These are phyloP conservation scores for Zosterops japonicus DNA, from an alignment of 2,113 vertebrate genomes.

Conservation along the genomic window DNA sequence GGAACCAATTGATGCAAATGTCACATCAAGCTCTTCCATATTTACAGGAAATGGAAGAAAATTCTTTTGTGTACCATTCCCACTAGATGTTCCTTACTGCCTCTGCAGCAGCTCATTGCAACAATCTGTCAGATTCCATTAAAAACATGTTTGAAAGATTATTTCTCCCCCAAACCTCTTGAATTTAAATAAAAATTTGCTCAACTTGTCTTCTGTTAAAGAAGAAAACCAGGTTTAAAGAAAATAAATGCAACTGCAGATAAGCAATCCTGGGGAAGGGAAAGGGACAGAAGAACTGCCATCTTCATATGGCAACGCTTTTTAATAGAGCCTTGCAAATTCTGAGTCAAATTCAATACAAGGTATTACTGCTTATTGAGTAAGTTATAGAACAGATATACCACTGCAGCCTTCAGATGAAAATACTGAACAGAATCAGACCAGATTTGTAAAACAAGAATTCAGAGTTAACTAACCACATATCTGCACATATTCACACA, in stretches of 20 bases:
- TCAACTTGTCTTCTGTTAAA: background rate
- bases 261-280: background rate
- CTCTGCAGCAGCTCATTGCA: background rate
- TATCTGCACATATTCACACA: fast-evolving
- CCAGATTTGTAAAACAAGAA: background rate
- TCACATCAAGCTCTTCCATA: background rate
- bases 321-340: background rate
- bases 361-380: background rate
- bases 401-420: background rate
- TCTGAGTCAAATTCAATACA: background rate
- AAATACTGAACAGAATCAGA: background rate
- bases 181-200: background rate
- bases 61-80: background rate
- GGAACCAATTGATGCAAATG: background rate
- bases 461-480: background rate
- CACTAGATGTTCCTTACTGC: background rate
- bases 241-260: background rate
- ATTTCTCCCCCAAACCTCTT: background rate
- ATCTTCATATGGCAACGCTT: background rate
- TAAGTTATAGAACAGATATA: background rate
- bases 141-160: background rate
- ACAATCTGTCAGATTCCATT: background rate
- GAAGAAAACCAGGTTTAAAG: background rate
- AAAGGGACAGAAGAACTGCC: background rate
- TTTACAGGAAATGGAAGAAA: background rate